phyloP scores from a whole-genome alignment of 2,888 invertebrate genomes.

The Tetragonisca angustula region DNA sequence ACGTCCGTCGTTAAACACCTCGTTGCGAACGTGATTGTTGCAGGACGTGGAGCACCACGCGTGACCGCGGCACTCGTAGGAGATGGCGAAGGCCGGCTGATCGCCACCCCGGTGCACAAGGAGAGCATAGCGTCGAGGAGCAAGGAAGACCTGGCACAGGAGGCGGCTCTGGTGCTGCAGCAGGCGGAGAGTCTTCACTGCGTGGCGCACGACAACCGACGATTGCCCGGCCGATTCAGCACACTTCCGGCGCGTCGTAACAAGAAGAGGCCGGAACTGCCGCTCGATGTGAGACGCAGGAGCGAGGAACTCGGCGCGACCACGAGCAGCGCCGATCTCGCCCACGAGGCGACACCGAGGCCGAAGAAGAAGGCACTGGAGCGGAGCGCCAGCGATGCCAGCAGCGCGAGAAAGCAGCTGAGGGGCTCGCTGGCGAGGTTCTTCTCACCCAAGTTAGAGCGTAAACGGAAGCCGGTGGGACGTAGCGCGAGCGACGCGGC shows the following conservation, averaged over 20 bases:
- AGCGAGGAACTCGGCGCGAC: conserved; percentile 86
- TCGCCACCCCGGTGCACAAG: conserved; percentile 85
- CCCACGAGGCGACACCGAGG: conserved; percentile 82
- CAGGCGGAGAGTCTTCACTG: conserved; percentile 91
- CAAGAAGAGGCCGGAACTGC: conserved; percentile 80
- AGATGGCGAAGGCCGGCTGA: conserved; percentile 84
- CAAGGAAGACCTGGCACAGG: conserved; percentile 90
- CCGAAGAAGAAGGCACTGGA: conserved; percentile 84
- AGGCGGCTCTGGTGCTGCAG: conserved; percentile 90
- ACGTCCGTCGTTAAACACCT: background rate
- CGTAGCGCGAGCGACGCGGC: conserved; percentile 86
- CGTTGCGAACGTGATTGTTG: conserved; percentile 73
- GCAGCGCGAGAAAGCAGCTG: conserved; percentile 74
- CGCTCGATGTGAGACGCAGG: conserved; percentile 82
- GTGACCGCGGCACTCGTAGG: conserved; percentile 84
- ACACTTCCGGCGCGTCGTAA: conserved; percentile 87
- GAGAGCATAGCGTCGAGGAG: conserved; percentile 89
- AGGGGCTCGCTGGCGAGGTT: conserved; percentile 77
- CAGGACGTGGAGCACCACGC: conserved; percentile 84
- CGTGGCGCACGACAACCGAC: conserved; percentile 81
- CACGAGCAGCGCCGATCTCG: conserved; percentile 66
- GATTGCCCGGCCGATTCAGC: conserved; percentile 85
- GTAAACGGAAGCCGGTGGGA: conserved; percentile 73
- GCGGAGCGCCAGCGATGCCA: conserved; percentile 84
- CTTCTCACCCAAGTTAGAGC: conserved; percentile 79